A percentile compares a stretch with the other conserved stretches of the same genome.
Conservation (phyloP, 2,797 vertebrate genomes). For the Microctenopoma steveboyesi region DNA sequence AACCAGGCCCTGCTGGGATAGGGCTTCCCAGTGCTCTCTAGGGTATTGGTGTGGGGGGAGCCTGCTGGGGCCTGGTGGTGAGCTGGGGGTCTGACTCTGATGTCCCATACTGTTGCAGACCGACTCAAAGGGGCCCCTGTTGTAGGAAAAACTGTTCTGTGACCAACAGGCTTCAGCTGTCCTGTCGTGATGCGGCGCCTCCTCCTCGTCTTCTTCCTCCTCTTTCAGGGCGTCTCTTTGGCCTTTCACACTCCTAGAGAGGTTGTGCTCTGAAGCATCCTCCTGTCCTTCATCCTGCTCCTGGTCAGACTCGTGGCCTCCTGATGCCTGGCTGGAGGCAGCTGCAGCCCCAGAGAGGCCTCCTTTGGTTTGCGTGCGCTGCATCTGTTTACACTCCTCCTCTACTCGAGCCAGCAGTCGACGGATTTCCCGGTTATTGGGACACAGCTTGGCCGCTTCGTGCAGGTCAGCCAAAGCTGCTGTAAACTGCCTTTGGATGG, state of each 20-base stretch:
- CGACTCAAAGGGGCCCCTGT: constrained; percentile 79
- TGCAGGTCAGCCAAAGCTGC: constrained; percentile 92
- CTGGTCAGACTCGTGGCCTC: constrained; percentile 84
- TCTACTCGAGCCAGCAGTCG: constrained; percentile 92
- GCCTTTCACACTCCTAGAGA: constrained; percentile 71
- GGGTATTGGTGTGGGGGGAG: constrained; percentile 69
- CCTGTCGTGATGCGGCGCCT: constrained; percentile 64
- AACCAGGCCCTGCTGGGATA: constrained; percentile 86
- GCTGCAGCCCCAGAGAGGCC: constrained; percentile 68
- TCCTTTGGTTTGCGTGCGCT: constrained; percentile 89
- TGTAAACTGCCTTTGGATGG: constrained; percentile 87
- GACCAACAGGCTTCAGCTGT: constrained; percentile 75
- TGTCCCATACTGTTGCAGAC: constrained; percentile 67
- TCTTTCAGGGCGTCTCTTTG: constrained; percentile 84
- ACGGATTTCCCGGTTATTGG: constrained; percentile 93
- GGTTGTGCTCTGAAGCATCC: constrained; percentile 59
- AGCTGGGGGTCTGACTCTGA: constrained; percentile 70
- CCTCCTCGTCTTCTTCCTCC: constrained; percentile 70
- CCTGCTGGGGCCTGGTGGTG: constrained; percentile 77
- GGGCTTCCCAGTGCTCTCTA: constrained; percentile 85
- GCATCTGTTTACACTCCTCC: constrained; percentile 95
- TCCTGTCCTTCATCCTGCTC: constrained; percentile 86
- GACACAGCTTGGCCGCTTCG: constrained; percentile 93
- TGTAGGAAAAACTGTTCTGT: constrained; percentile 78
- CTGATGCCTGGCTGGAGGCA: constrained; percentile 74